These are phyloP conservation scores for Morinoia aosen DNA, from an alignment of 2,888 invertebrate genomes.

Conservation along the genomic window DNA sequence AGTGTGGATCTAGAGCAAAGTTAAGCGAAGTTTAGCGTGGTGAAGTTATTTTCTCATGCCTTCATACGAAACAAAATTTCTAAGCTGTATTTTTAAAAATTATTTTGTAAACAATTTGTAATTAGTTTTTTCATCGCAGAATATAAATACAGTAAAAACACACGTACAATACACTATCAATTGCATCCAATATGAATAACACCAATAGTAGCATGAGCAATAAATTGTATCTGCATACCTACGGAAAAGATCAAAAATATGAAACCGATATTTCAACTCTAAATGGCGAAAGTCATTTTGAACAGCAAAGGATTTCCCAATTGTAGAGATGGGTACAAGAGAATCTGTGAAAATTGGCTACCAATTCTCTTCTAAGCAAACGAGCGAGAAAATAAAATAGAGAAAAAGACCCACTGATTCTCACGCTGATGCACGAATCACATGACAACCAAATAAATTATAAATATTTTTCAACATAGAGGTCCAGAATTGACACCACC, in stretches of 20 bases:
- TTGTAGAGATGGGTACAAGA: neutral
- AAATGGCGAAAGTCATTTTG: neutral
- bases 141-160: too few species aligned
- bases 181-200: neutral
- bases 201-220: neutral
- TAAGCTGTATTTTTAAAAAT: neutral
- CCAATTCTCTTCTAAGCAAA: too few species aligned
- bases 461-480: neutral
- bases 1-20: slow-evolving; percentile 75
- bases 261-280: neutral
- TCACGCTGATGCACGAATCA: too few species aligned
- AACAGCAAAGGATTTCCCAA: neutral
- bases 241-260: neutral
- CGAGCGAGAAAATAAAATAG: too few species aligned
- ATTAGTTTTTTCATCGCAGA: too few species aligned
- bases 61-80: neutral
- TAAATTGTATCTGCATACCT: neutral
- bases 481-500: neutral
- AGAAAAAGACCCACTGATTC: too few species aligned
- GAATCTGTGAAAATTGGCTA: too few species aligned
- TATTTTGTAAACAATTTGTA: neutral
- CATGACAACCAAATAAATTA: neutral
- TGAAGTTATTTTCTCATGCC: slow-evolving; percentile 13
- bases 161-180: neutral
- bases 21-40: neutral